These are phyloP conservation scores for Champsocephalus gunnari DNA, from an alignment of 2,797 vertebrate species.

Conservation along the genomic window DNA sequence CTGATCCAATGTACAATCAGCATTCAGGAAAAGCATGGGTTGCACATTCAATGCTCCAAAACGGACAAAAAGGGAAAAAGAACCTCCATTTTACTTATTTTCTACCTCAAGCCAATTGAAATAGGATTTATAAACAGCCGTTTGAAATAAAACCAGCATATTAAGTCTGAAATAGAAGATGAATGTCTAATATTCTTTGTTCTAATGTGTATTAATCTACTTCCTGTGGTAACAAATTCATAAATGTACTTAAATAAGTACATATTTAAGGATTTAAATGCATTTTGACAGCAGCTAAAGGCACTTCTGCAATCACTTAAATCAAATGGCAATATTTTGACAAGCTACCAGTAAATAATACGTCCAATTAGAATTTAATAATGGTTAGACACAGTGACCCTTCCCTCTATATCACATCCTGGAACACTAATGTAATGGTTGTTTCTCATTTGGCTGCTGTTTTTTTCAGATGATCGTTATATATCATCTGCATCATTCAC, in stretches of 20 bases:
- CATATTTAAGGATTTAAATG: slow-evolving; percentile 49
- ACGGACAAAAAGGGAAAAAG: slow-evolving; percentile 39
- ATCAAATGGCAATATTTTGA: slow-evolving; percentile 78
- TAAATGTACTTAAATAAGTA: slow-evolving; percentile 35
- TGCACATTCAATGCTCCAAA: slow-evolving; percentile 76
- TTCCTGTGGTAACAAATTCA: slow-evolving; percentile 2
- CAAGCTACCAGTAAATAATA: slow-evolving; percentile 76
- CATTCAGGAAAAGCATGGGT: slow-evolving; percentile 61
- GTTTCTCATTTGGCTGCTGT: slow-evolving; percentile 72
- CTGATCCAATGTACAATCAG: slow-evolving; percentile 76
- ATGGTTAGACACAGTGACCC: slow-evolving; percentile 72
- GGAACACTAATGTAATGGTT: slow-evolving; percentile 78
- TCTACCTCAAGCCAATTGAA: slow-evolving; percentile 21
- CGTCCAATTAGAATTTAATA: slow-evolving; percentile 80
- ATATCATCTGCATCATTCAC: slow-evolving; percentile 74
- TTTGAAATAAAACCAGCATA: slow-evolving; percentile 1
- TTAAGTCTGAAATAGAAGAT: slow-evolving; percentile 18
- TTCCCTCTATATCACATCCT: slow-evolving; percentile 66
- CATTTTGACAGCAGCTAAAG: slow-evolving; percentile 62
- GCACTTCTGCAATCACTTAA: slow-evolving; percentile 58
- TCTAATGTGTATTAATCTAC: slow-evolving; percentile 13
- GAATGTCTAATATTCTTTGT: slow-evolving; percentile 16
- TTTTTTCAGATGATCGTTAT: slow-evolving; percentile 73
- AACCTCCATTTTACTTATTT: slow-evolving; percentile 13
- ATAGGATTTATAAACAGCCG: slow-evolving; percentile 13